Conservation (phyloP, 2,797 vertebrate genomes). For the Gambusia yucatana region DNA sequence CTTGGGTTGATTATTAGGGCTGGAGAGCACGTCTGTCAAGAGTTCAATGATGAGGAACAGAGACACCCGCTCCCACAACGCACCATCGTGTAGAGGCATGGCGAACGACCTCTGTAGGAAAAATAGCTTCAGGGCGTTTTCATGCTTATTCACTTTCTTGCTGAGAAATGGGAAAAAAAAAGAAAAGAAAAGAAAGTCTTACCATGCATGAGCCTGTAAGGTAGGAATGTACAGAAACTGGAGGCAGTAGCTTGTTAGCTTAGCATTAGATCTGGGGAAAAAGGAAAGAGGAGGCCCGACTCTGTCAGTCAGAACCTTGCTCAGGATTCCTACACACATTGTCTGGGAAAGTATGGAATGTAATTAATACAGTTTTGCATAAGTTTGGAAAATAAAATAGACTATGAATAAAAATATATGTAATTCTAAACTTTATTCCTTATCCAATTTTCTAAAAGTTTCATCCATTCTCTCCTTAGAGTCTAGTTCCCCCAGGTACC, state of each 20-base stretch:
- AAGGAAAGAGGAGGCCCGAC: background rate
- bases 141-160: constrained; percentile 13
- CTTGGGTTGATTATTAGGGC: constrained; percentile 61
- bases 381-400: background rate
- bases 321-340: background rate
- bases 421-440: background rate
- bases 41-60: constrained; percentile 66
- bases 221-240: background rate
- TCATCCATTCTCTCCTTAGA: background rate
- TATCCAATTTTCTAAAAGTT: background rate
- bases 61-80: constrained; percentile 41
- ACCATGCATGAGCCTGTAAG: background rate
- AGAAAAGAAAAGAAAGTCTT: background rate
- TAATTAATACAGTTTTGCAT: background rate
- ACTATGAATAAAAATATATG: background rate
- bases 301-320: background rate
- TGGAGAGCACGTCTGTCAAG: constrained; percentile 64
- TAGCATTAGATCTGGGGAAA: background rate
- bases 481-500: background rate
- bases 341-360: background rate
- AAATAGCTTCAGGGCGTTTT: constrained; percentile 30
- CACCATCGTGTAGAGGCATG: constrained; percentile 41
- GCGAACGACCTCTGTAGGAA: constrained; percentile 24
- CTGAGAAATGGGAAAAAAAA: background rate
- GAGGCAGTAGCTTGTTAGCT: constrained; percentile 1